Conservation (phyloP, 2,888 invertebrate genomes). For the Blomia tropicalis region DNA sequence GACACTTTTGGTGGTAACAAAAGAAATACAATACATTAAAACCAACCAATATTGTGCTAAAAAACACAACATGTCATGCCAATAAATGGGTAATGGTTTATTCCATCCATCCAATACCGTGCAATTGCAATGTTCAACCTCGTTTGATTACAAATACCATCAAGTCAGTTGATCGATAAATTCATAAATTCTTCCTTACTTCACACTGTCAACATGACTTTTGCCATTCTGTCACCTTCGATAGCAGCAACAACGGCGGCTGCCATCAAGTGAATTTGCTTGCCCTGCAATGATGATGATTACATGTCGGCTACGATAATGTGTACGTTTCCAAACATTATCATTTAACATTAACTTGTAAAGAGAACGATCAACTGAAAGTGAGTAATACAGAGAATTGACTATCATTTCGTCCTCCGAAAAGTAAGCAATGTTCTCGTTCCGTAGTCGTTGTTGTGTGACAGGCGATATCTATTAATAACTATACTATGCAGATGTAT, state of each 20-base stretch:
- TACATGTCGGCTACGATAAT: too few species aligned
- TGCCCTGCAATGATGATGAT: too few species aligned
- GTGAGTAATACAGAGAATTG: too few species aligned
- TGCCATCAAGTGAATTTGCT: too few species aligned
- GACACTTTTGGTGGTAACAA: too few species aligned
- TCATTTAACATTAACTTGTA: background rate
- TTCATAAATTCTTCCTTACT: background rate
- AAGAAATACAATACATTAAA: too few species aligned
- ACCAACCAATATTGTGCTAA: too few species aligned
- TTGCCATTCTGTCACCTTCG: background rate
- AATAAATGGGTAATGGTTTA: too few species aligned
- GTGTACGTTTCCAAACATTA: background rate
- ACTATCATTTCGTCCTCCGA: too few species aligned
- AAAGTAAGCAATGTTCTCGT: too few species aligned
- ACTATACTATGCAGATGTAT: conserved; percentile 7
- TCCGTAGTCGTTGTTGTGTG: too few species aligned
- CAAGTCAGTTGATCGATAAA: conserved; percentile 11
- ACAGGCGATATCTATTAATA: conserved; percentile 14
- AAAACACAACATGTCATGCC: too few species aligned
- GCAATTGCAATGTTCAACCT: background rate
- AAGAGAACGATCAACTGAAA: background rate
- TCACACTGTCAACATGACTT: conserved; percentile 2
- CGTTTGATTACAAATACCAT: background rate
- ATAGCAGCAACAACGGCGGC: background rate
- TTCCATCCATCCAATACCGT: background rate